phyloP scores from a whole-genome alignment of 2,888 invertebrate genomes.

The Zootermopsis nevadensis region DNA sequence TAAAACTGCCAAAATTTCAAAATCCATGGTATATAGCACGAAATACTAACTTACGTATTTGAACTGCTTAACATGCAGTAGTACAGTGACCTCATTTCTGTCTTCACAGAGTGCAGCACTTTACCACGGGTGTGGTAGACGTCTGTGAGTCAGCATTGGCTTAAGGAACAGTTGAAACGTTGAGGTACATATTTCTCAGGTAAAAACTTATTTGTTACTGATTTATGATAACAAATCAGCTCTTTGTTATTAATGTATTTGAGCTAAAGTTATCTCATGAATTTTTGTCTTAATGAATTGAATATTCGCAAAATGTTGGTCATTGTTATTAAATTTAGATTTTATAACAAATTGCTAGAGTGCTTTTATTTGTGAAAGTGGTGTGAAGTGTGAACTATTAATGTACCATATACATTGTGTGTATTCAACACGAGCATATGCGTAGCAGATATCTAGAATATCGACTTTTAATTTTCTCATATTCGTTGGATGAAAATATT shows the following conservation, averaged over 20 bases:
- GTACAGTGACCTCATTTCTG: constrained; percentile 16
- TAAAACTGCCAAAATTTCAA: background rate
- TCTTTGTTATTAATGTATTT: background rate
- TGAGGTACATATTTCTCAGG: background rate
- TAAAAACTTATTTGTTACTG: background rate
- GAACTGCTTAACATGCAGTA: background rate
- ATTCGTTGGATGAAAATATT: too few species aligned
- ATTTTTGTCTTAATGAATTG: background rate
- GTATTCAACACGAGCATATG: too few species aligned
- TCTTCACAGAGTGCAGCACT: constrained; percentile 25
- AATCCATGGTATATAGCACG: background rate
- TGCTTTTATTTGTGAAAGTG: too few species aligned
- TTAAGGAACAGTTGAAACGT: background rate
- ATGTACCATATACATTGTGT: too few species aligned
- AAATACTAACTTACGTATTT: background rate
- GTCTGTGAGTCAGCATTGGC: constrained; percentile 14
- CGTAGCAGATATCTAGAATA: too few species aligned
- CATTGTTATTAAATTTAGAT: background rate
- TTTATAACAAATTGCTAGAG: background rate
- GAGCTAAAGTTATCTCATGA: background rate
- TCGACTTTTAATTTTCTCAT: too few species aligned
- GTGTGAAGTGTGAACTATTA: too few species aligned
- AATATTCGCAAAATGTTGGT: background rate
- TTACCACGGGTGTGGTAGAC: constrained; percentile 26
- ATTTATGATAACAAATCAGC: background rate